Percentiles rank a stretch among this genome's conserved stretches.
These are phyloP conservation scores for Melanotaenia boesemani DNA, from an alignment of 2,797 vertebrate species.

Conservation along the genomic window DNA sequence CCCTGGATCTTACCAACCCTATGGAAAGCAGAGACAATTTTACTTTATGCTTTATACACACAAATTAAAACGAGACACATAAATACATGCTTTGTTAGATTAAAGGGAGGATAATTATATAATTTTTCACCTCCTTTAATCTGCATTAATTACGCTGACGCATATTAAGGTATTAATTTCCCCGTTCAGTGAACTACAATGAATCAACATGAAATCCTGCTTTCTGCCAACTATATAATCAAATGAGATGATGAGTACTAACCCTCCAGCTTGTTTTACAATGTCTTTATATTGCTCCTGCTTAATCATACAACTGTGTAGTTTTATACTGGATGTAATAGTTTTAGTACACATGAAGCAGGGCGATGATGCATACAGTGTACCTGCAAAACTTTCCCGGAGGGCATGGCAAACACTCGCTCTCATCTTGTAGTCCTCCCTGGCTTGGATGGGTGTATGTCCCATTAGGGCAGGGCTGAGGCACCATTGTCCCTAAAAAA, in stretches of 20 bases:
- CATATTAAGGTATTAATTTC: conserved; percentile 44
- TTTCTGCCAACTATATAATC: conserved; percentile 38
- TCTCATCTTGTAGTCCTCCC: conserved; percentile 84
- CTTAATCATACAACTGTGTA: not conserved
- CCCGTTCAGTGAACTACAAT: conserved; percentile 43
- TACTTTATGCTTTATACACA: conserved; percentile 8
- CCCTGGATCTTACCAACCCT: conserved; percentile 88
- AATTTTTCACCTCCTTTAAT: conserved; percentile 15
- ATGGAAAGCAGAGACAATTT: conserved; percentile 24
- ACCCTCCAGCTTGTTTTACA: conserved; percentile 29
- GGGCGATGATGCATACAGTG: not conserved
- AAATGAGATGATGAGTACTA: conserved; percentile 31
- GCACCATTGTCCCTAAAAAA: conserved; percentile 81
- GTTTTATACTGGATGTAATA: not conserved
- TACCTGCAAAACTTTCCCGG: conserved; percentile 92
- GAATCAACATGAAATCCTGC: conserved; percentile 24
- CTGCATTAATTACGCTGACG: conserved; percentile 33
- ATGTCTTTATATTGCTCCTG: conserved; percentile 1
- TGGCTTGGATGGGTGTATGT: conserved; percentile 84
- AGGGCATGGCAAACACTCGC: conserved; percentile 89
- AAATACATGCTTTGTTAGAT: conserved; percentile 22
- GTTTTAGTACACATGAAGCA: not conserved
- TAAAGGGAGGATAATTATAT: conserved; percentile 26
- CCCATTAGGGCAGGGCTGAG: conserved; percentile 88
- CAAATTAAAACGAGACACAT: conserved; percentile 11